A percentile compares a stretch with the other conserved stretches of the same genome.
These are phyloP conservation scores for Tinamus guttatus DNA, from an alignment of 2,113 vertebrate species.

Conservation along the genomic window DNA sequence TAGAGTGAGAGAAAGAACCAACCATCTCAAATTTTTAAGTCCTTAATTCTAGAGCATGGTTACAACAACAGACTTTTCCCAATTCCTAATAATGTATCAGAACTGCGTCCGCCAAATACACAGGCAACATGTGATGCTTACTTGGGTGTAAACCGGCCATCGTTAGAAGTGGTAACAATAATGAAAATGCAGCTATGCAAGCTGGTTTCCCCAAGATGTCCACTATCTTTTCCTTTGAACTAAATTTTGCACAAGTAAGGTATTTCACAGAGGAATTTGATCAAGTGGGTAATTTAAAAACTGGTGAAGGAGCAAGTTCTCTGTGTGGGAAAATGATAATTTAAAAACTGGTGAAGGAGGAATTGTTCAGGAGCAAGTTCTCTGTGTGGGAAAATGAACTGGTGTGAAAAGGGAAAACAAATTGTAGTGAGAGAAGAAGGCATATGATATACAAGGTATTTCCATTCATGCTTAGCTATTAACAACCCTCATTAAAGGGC, in stretches of 20 bases:
- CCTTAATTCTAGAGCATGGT: background rate
- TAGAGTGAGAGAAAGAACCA: background rate
- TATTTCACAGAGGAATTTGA: background rate
- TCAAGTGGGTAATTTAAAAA: background rate
- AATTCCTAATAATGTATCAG: background rate
- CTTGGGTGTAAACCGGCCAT: background rate
- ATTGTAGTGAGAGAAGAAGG: background rate
- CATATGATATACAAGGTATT: background rate
- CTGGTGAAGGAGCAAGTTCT: background rate
- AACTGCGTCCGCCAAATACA: background rate
- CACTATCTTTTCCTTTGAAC: too few species aligned
- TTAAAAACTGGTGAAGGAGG: background rate
- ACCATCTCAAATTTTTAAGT: background rate
- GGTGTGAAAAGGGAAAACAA: background rate
- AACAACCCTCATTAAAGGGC: background rate
- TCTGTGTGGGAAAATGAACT: background rate
- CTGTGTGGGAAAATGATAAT: background rate
- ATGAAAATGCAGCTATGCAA: fast-evolving
- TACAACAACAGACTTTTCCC: background rate
- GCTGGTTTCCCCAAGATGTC: background rate
- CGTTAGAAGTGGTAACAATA: background rate
- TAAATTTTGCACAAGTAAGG: too few species aligned
- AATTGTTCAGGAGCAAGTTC: background rate
- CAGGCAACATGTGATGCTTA: background rate
- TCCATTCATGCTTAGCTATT: background rate